A percentile compares a stretch with the other conserved stretches of the same genome.
Conservation (phyloP, 2,113 vertebrate genomes). For the Solea senegalensis region DNA sequence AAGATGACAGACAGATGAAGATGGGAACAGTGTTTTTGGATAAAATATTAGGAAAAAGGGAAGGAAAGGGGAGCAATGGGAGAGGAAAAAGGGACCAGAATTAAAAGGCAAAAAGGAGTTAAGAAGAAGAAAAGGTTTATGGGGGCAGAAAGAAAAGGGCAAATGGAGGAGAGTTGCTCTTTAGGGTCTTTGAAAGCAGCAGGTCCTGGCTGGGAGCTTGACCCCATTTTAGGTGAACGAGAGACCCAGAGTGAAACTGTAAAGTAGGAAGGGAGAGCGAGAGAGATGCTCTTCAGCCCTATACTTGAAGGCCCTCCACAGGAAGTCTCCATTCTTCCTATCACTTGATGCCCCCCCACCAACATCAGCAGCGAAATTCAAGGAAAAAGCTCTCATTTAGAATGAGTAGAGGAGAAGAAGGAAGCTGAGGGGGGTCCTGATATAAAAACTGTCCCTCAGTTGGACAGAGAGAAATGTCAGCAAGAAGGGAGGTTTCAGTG, state of each 20-base stretch:
- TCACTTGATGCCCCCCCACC: slow-evolving; percentile 52
- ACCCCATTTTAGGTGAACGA: slow-evolving; percentile 84
- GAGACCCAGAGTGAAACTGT: slow-evolving; percentile 43
- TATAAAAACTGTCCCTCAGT: slow-evolving; percentile 62
- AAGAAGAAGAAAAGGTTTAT: slow-evolving; percentile 57
- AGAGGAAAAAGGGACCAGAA: slow-evolving; percentile 1
- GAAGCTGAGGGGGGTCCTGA: slow-evolving; percentile 47
- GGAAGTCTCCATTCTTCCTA: slow-evolving; percentile 67
- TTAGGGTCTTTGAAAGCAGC: slow-evolving; percentile 82
- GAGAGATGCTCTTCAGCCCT: slow-evolving; percentile 37
- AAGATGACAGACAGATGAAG: background rate
- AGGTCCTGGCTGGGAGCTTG: slow-evolving; percentile 76
- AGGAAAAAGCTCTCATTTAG: slow-evolving; percentile 62
- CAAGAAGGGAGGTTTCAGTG: slow-evolving; percentile 48
- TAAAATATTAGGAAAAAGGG: background rate
- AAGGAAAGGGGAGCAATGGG: background rate
- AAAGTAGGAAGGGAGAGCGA: slow-evolving; percentile 28
- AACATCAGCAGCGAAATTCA: slow-evolving; percentile 15
- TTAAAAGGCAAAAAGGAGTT: slow-evolving; percentile 34
- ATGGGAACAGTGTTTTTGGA: background rate
- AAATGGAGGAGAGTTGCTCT: slow-evolving; percentile 68
- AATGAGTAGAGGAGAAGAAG: slow-evolving; percentile 33
- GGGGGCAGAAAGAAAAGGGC: slow-evolving; percentile 70
- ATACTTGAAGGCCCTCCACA: slow-evolving; percentile 69
- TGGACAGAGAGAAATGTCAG: slow-evolving; percentile 66